Evolutionary conservation across 2,113 vertebrate genomes (phyloP), one percentile per base, ranked within the genome.

Genomic region (Paraplagusia blochii): DNA sequence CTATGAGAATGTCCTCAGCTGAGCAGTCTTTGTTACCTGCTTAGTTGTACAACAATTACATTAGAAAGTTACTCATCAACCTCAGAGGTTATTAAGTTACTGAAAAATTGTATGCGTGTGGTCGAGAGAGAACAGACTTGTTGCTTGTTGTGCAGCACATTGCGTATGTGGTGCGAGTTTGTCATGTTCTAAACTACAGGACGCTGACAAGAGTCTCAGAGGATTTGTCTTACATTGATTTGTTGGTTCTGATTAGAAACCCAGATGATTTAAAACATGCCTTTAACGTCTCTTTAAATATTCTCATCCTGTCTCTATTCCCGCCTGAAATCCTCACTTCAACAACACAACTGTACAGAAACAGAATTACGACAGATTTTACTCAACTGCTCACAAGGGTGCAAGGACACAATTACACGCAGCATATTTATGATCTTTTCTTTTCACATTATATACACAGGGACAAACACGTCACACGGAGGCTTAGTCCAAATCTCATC

Each of bases 211-310:
- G 66, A 74, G 58, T 57, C 45, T 58, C 59, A 70, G 64, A 69
- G 62, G 60, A 60, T 69, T 64, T 52, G 56, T 38, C 51, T 43
- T 66, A 67, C 58, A 61, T 51, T 39, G 35, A 55, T 66, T 35
- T 69, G 63, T 66, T 66, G 74, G 72, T 80, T 85, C 75, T 84
- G 66, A 63, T 89, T 83, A 79, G 72, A 78, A 73, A 71, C 76
- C 65, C 72, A 74, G 76, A 81, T 61, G 76, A 86, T 79, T 77
- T 56, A 56, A 87, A 84, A 69, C 82, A 81, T 81, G 59, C 82
- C 46, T 67, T 82, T 69, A 84, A 69, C 77, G 57, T 54, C 77
- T 83, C 69, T 29, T 29, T 29, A 55, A 74, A 76, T 63, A 67
- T 75, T 74, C 77, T 76, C 81, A 66, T 54, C 56, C 63, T 71